These are phyloP conservation scores for Brachyrhaphis roseni DNA, from an alignment of 2,797 vertebrate species.

Conservation along the genomic window DNA sequence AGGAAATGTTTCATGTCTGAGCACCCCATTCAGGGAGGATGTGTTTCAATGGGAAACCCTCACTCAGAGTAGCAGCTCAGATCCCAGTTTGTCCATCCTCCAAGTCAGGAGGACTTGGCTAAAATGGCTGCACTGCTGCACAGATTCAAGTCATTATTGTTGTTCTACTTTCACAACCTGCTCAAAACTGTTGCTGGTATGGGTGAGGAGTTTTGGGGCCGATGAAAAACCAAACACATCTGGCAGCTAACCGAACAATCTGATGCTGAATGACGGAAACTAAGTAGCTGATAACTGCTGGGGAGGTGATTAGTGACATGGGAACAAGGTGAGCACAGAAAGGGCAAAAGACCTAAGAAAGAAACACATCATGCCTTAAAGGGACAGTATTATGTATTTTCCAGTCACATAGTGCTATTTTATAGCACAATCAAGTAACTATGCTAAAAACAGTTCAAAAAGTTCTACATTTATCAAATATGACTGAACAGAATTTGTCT, in stretches of 20 bases:
- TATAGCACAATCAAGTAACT: too few relatives aligned
- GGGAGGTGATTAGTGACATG: neutral
- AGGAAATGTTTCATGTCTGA: neutral
- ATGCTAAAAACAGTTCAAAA: too few relatives aligned
- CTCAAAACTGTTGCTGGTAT: neutral
- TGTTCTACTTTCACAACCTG: neutral
- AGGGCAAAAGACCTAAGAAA: neutral
- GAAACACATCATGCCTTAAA: neutral
- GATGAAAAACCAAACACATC: neutral
- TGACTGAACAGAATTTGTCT: too few relatives aligned
- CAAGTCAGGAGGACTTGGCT: neutral
- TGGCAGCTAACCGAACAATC: neutral
- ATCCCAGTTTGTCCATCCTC: neutral
- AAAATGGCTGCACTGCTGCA: neutral
- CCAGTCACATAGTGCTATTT: too few relatives aligned
- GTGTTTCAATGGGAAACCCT: neutral
- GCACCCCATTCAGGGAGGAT: neutral
- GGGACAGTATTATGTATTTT: too few relatives aligned
- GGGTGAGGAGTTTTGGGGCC: neutral
- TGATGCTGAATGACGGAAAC: neutral
- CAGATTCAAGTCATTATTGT: neutral
- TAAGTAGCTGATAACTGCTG: neutral
- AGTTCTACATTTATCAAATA: too few relatives aligned
- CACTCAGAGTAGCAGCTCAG: neutral
- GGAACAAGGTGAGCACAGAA: neutral